Evolutionary conservation across 92 coral and sea anemone genomes (phyloP).

Genomic region (Palythoa caribaeorum): DNA sequence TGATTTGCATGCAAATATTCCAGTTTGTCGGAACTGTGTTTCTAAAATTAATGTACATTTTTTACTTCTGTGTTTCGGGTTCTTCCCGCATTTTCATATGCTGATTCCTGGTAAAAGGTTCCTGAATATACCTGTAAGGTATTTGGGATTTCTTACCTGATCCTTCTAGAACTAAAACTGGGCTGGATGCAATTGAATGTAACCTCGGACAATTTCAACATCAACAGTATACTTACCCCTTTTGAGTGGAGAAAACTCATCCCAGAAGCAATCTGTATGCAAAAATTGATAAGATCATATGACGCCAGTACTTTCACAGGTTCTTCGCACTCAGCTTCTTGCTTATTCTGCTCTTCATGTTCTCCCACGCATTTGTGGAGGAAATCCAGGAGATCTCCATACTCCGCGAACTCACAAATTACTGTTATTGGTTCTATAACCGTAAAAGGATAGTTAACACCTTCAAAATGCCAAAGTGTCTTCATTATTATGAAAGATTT

Average conservation of each 20-base stretch:
- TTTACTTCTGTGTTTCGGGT: too few species aligned
- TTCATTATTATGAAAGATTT: too few species aligned
- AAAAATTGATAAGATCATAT: neutral
- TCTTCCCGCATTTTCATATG: too few species aligned
- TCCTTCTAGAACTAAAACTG: too few species aligned
- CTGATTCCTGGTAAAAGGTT: too few species aligned
- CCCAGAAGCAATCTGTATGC: neutral
- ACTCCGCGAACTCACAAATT: constrained; percentile 4
- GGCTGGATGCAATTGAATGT: too few species aligned
- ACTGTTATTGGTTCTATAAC: neutral
- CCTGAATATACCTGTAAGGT: too few species aligned
- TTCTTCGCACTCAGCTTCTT: neutral
- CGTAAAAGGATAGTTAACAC: neutral
- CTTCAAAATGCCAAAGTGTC: neutral
- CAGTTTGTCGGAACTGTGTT: too few species aligned
- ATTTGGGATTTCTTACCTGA: too few species aligned
- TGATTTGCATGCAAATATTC: too few species aligned
- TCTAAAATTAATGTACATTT: too few species aligned
- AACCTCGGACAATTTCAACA: too few species aligned
- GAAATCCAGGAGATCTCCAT: constrained; percentile 10
- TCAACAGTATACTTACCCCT: neutral
- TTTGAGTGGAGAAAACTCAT: neutral
- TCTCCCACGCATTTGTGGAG: constrained; percentile 12
- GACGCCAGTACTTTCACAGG: neutral
- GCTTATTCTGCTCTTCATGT: neutral